Evolutionary conservation across 2,888 invertebrate genomes (phyloP), one percentile per base, ranked within the genome.

Genomic region (Andricus quercusramuli): DNA sequence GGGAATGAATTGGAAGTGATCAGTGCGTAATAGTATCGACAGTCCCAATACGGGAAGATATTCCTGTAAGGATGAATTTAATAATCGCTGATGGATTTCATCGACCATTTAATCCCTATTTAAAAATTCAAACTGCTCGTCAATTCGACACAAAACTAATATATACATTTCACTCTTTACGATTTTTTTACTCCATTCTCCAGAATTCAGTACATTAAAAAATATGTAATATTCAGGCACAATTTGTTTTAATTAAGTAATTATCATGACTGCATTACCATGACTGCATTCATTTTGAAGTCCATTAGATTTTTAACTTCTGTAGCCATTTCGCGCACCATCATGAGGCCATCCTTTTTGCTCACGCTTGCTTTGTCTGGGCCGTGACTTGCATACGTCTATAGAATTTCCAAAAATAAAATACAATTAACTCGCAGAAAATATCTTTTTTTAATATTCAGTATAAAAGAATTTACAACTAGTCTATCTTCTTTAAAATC

Each of bases 221-320:
- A 13, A 25, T 13, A 13, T 62, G 3, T 62, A 25, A 22, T 62
- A 20, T 22, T 4, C 15, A 15, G 62, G 22, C 5, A n/a, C 13
- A 13, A 62, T 62, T 62, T 62, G 13, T 3, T 62, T 62, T 22
- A 13, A 13, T 62, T 44, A 56, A 37, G 44, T 51, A 29, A 56
- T 11, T 74, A 11, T 44, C 17, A 51, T 37, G 37, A 9, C 37
- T 37, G 37, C 8, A 37, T 96, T 93, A 98, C 98, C 97, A 97
- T 96, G 79, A 98, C 97, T 47, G 98, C 97, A 92, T 97, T 97
- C 93, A 96, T 97, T 93, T 98, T 97, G 93, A 97, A 97, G 92
- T 97, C 97, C 96, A 98, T 96, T 95, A 98, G 97, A 92, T 97
- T 97, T 93, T 98, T 97, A 79, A 98, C 97, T 93, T 98, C 98